Conservation (phyloP, 2,113 vertebrate genomes). For the Sciurus niger region DNA sequence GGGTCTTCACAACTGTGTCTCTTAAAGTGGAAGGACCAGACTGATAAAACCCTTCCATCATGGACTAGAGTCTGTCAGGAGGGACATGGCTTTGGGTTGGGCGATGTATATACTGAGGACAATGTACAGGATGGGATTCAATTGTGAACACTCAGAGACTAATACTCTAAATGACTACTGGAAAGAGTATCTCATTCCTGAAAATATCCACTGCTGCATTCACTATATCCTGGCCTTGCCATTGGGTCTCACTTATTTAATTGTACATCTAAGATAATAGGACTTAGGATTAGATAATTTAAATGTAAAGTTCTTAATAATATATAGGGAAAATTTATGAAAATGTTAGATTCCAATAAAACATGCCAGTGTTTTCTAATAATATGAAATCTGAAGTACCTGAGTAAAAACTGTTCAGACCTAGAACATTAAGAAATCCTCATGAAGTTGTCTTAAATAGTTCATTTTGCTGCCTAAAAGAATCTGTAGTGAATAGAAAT, state of each 20-base stretch:
- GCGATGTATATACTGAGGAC: background rate
- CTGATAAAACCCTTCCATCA: background rate
- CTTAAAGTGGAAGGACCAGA: background rate
- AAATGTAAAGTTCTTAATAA: background rate
- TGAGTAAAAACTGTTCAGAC: background rate
- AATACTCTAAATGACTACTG: background rate
- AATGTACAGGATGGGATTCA: background rate
- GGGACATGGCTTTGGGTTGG: background rate
- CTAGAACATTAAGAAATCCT: background rate
- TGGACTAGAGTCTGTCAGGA: background rate
- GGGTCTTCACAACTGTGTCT: background rate
- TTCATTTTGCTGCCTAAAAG: background rate
- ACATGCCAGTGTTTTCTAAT: background rate
- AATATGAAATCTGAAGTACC: background rate
- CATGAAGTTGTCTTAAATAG: conserved; percentile 14
- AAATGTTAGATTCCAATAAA: conserved; percentile 50
- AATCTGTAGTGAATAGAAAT: background rate
- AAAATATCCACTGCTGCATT: background rate
- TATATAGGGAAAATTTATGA: background rate
- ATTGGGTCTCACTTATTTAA: background rate
- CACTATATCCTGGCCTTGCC: background rate
- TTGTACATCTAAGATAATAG: background rate
- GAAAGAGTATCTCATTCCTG: background rate
- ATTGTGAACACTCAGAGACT: background rate
- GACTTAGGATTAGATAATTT: background rate